Conservation (phyloP, 2,797 vertebrate species). For the Zenarchopterus dispar region DNA sequence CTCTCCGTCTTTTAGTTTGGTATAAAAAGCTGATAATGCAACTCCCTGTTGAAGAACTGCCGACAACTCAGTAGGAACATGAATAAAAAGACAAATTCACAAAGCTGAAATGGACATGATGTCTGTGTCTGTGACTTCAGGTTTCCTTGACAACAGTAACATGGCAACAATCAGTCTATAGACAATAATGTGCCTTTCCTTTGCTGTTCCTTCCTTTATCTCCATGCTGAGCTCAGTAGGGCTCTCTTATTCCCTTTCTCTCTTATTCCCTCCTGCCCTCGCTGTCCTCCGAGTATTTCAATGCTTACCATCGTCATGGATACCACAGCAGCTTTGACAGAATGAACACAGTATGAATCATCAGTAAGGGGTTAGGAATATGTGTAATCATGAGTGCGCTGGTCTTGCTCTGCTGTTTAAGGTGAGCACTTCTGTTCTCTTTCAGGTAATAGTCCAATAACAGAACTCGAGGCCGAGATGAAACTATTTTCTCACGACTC, state of each 20-base stretch:
- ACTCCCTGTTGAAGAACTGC: background rate
- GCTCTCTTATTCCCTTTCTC: conserved; percentile 28
- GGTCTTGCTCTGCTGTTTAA: conserved; percentile 3
- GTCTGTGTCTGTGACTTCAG: conserved; percentile 53
- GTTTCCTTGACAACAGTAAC: conserved; percentile 79
- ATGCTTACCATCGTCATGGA: conserved; percentile 34
- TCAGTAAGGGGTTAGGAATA: conserved; percentile 42
- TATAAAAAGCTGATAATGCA: conserved; percentile 18
- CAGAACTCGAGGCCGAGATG: conserved; percentile 3
- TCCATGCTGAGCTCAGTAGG: conserved; percentile 17
- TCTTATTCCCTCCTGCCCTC: conserved; percentile 25
- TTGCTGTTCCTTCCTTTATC: conserved; percentile 23
- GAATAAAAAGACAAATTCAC: conserved; percentile 14
- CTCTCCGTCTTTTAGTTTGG: conserved; percentile 39
- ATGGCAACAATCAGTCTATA: conserved; percentile 71
- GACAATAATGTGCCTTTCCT: conserved; percentile 51
- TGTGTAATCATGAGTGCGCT: conserved; percentile 31
- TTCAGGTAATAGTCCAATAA: conserved; percentile 2
- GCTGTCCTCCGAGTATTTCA: conserved; percentile 21
- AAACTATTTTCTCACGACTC: conserved; percentile 43
- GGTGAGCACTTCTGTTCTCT: conserved; percentile 2
- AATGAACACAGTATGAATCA: conserved; percentile 49
- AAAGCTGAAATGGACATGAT: conserved; percentile 48
- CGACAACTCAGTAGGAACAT: background rate
- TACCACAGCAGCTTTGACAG: conserved; percentile 24